Percentiles rank a stretch among this genome's conserved stretches.
Evolutionary conservation across 1,140 invertebrate genomes (phyloP).

Genomic region (Cepaea nemoralis): DNA sequence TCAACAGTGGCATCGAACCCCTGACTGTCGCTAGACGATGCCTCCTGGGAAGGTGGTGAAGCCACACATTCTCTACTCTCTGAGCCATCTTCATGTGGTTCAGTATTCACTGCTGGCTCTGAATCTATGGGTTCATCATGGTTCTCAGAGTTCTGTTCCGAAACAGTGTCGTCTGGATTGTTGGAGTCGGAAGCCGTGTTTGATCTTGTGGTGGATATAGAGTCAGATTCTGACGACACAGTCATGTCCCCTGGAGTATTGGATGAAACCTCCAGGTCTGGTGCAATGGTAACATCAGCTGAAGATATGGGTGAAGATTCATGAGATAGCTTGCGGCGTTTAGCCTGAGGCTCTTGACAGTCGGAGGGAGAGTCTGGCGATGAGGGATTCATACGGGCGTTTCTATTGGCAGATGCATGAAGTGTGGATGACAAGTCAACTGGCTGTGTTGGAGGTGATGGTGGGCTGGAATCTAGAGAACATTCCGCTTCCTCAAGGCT

Average conservation of each 20-base stretch:
- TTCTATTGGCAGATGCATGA: not conserved
- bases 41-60: not conserved
- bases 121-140: not conserved
- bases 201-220: too few relatives aligned
- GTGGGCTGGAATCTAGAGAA: not conserved
- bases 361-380: not conserved
- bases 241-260: not conserved
- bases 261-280: too few relatives aligned
- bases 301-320: not conserved
- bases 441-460: not conserved
- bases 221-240: not conserved
- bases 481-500: not conserved
- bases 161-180: not conserved
- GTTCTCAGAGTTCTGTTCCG: not conserved
- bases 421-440: not conserved
- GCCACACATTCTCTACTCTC: not conserved
- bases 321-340: not conserved
- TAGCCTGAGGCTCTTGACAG: slow-evolving; percentile 1
- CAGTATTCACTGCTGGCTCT: not conserved
- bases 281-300: too few relatives aligned
- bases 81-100: not conserved
- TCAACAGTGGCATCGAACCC: not conserved
- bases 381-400: not conserved
- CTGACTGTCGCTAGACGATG: slow-evolving; percentile 15
- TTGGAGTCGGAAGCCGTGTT: too few relatives aligned